Conservation (phyloP, 2,888 invertebrate genomes). For the Drosophila kuntzei region DNA sequence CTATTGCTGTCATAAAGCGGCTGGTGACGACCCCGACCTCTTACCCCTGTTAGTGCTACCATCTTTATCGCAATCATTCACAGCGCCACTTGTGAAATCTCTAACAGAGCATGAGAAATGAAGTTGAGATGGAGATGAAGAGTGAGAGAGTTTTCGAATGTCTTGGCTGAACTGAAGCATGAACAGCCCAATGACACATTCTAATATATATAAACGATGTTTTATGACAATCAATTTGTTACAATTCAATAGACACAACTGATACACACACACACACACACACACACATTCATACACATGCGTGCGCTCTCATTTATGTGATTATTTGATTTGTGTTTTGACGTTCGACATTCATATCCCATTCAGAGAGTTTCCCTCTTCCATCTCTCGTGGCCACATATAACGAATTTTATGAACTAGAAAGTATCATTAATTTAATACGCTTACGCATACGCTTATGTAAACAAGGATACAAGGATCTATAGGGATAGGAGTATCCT, state of each 20-base stretch:
- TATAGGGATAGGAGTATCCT: constrained; percentile 26
- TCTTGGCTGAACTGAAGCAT: constrained; percentile 71
- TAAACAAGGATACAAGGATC: constrained; percentile 37
- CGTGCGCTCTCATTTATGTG: constrained; percentile 78
- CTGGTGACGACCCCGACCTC: constrained; percentile 17
- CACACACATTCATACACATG: constrained; percentile 9
- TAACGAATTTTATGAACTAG: constrained; percentile 85
- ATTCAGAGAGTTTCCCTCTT: neutral
- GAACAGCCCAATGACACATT: constrained; percentile 78
- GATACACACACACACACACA: constrained; percentile 25
- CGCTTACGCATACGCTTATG: constrained; percentile 60
- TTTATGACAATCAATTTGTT: constrained; percentile 85
- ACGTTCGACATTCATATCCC: constrained; percentile 67
- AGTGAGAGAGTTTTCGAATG: constrained; percentile 36
- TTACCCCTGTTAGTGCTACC: constrained; percentile 22
- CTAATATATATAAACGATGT: constrained; percentile 82
- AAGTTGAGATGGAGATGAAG: constrained; percentile 4
- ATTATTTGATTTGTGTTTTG: constrained; percentile 81
- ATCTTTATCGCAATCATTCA: constrained; percentile 79
- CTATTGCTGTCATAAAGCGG: constrained; percentile 63
- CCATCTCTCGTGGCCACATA: constrained; percentile 48
- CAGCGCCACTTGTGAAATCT: constrained; percentile 76
- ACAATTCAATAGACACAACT: constrained; percentile 80
- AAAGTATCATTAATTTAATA: constrained; percentile 85
- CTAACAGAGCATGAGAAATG: constrained; percentile 17